Conservation (phyloP, 2,113 vertebrate species). For the Odocoileus hemionus region DNA sequence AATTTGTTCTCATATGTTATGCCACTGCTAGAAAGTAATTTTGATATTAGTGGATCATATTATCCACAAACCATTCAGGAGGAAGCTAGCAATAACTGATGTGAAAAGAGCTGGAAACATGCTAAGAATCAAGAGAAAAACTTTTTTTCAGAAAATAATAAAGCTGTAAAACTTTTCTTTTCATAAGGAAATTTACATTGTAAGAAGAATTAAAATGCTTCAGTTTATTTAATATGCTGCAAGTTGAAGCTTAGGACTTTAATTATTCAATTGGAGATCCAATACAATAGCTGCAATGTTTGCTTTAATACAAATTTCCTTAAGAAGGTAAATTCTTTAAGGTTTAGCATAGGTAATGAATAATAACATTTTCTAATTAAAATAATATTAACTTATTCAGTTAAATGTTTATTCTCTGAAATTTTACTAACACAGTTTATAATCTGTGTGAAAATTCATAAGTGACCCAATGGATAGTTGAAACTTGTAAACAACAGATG, state of each 20-base stretch:
- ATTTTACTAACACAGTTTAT: neutral
- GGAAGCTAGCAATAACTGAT: neutral
- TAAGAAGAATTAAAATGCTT: neutral
- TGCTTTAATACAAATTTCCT: neutral
- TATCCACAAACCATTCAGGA: neutral
- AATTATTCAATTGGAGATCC: neutral
- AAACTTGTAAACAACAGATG: conserved; percentile 43
- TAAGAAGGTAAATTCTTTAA: conserved; percentile 15
- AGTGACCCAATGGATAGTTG: neutral
- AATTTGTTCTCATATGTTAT: neutral
- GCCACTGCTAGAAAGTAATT: neutral
- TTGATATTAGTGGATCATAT: neutral
- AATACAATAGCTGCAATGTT: neutral
- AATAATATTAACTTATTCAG: neutral
- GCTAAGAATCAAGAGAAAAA: neutral
- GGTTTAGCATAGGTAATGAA: neutral
- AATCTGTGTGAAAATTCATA: neutral
- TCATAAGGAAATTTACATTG: neutral
- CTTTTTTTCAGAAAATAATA: neutral
- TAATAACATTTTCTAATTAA: neutral
- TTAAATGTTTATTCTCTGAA: neutral
- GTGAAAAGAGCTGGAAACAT: neutral
- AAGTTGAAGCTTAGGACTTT: neutral
- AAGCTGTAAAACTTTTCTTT: neutral
- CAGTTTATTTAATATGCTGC: neutral